Evolutionary conservation across 53 echinoderm and acorn worm genomes (phyloP), one percentile per base, ranked within the genome.

Genomic region (Luidia sarsii): DNA sequence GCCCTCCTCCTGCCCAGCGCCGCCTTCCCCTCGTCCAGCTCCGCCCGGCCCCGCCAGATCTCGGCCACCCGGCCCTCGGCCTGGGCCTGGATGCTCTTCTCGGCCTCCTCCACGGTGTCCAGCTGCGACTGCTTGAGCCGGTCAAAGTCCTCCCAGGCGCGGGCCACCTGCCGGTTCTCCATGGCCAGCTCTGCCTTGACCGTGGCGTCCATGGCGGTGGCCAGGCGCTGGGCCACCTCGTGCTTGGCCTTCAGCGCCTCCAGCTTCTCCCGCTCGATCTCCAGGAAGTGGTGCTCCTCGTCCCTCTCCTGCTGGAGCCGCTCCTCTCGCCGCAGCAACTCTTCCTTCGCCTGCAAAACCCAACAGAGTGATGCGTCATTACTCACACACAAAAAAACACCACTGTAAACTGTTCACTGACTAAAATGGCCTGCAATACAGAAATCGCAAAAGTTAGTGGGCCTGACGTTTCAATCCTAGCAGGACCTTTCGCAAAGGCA

Each of bases 231-330:
- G 38, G 91, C 89, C 27, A 94, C 63, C 20, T 91, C 86, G 19
- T 91, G 91, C 81, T 94, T 94, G 72, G 89, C 80, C 48, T 90
- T 88, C 55, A 91, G 86, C 10, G 91, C 91, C 39, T 94, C 94
- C 38, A 94, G 89, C 67, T 94, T 94, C 57, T 91, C 89, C 30
- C 88, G 57, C 74, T 94, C 94, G 52, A 91, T 86, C 56, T 86
- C 83, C 33, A 91, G 65, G 48, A 89, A 91, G 48, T 94, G 91
- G 33, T 84, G 64, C 45, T 95, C 95, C 41, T 95, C 92, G 43
- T 95, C 90, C 48, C 92, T 71, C 67, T 95, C 95, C 18, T 67
- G 83, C 56, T 95, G 89, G 6, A 95, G 65, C 30, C 74, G 81
- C 21, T 69, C 89, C 56, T 85, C 64, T 68, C 75, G 86, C 34